These are phyloP conservation scores for Orycteropus afer DNA, from an alignment of 2,113 vertebrate species.

Conservation along the genomic window DNA sequence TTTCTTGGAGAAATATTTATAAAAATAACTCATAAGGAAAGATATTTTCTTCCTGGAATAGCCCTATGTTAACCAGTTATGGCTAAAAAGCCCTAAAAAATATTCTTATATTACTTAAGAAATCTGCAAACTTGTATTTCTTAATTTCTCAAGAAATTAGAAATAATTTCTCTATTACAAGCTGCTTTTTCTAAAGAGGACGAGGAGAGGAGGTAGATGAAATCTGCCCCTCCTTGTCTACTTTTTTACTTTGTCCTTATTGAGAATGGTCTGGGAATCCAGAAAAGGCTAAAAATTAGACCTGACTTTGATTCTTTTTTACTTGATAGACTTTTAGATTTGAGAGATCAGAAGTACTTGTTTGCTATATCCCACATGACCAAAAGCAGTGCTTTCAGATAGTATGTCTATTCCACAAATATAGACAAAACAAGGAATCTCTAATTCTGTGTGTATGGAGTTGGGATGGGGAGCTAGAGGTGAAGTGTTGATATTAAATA, in stretches of 20 bases:
- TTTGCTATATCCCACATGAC: not conserved
- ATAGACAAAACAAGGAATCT: not conserved
- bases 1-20: constrained; percentile 58
- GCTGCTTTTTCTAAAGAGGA: not conserved
- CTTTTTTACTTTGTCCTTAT: not conserved
- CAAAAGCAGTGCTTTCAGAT: not conserved
- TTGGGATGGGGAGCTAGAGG: not conserved
- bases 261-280: not conserved
- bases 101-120: not conserved
- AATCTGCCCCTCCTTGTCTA: not conserved
- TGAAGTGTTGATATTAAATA: not conserved
- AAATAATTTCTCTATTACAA: not conserved
- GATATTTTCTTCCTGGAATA: not conserved
- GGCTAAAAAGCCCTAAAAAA: not conserved
- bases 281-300: not conserved
- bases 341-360: not conserved
- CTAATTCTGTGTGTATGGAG: not conserved
- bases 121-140: not conserved
- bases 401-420: not conserved
- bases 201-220: not conserved
- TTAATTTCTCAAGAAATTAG: not conserved
- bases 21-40: constrained; percentile 28
- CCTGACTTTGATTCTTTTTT: not conserved
- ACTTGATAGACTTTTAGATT: not conserved
- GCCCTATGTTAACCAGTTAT: not conserved